Base-by-base conservation (phyloP, 2,113 vertebrate genomes). In the Crotalus tigris region DNA sequence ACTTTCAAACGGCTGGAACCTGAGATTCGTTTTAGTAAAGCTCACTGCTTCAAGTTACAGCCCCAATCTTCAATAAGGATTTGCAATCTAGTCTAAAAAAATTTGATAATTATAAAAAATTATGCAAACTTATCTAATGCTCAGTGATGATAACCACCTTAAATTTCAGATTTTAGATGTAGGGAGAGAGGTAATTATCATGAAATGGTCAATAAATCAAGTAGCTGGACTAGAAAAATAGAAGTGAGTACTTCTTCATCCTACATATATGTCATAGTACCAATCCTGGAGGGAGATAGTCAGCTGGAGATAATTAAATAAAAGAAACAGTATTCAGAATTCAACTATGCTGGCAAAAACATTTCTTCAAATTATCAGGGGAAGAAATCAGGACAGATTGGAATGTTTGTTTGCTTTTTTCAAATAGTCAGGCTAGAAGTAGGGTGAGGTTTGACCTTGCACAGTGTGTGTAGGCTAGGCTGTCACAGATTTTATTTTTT, bases 251-350 rank as follows among this genome's bases (percentile, higher is more conserved):
- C n/a, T 51, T 64, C 85, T 87, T n/a, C 86, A 91, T 94, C 95
- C 92, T 3, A 39, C 15, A 95, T 94, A 94, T 93, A 92, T 96
- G 95, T 94, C 94, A 96, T 94, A 94, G 86, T 2, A 0, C 3
- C 26, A 75, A 33, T 81, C 89, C 55, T 39, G 26, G 87, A 93
- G 92, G 94, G 90, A 29, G 91, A 53, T 29, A 11, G 21, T 64
- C 96, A 97, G 95, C 92, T 96, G 96, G 94, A 96, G 92, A 91
- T 93, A 92, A 95, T 97, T 95, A 96, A 75, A 87, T 92, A 29
- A 23, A 92, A 55, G 89, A 95, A 95, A 90, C 58, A 93, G 57
- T 95, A 92, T 93, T 85, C 58, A 46, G 61, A 93, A 75, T 81
- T 92, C 92, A 55, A n/a, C 81, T 95, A 53, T 87, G 59, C 95